Base-by-base conservation (phyloP, 2,797 vertebrate genomes). In the Picus viridis region DNA sequence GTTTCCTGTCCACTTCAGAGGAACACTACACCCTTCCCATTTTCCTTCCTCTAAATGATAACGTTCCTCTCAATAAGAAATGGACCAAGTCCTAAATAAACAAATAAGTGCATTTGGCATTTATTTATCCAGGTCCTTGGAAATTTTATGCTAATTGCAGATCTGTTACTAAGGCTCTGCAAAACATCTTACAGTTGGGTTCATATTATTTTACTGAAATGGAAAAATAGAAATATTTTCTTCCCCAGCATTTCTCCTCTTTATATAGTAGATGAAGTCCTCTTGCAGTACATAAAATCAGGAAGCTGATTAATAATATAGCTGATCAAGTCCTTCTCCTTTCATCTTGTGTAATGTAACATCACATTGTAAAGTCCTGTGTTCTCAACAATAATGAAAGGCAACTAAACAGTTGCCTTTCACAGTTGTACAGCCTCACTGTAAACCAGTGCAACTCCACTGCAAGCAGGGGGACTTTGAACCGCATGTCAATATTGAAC, bases 41-140 rank as follows among this genome's bases (percentile, higher is more conserved):
- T 68, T 90, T 79, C 79, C 90, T 89, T 90, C 78, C 89, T 93
- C 72, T n/a, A 36, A 85, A 69, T 73, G 78, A 87, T 62, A 43
- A 87, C 89, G 59, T 85, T 93, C 53, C 65, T 15, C 43, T 87
- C 73, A 59, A 45, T 29, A 87, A 84, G 82, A 92, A 96, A 75
- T 27, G 19, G 72, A 93, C 83, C 72, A 89, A 90, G 90, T 61
- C 43, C 62, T 87, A 96, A 92, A 85, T 77, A 90, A 93, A 89
- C 72, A 94, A 92, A 70, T 67, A 90, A 91, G 62, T 4, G 0
- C 82, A 86, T 83, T 86, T 91, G 73, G 75, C 89, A 90, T 94
- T 93, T 91, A 88, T 81, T 92, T 90, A 90, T 78, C 76, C 19
- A 32, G 51, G 77, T 77, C 77, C 64, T 67, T 82, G 41, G 76